phyloP scores from a whole-genome alignment of 2,797 vertebrate species.

The Micromesistius poutassou region DNA sequence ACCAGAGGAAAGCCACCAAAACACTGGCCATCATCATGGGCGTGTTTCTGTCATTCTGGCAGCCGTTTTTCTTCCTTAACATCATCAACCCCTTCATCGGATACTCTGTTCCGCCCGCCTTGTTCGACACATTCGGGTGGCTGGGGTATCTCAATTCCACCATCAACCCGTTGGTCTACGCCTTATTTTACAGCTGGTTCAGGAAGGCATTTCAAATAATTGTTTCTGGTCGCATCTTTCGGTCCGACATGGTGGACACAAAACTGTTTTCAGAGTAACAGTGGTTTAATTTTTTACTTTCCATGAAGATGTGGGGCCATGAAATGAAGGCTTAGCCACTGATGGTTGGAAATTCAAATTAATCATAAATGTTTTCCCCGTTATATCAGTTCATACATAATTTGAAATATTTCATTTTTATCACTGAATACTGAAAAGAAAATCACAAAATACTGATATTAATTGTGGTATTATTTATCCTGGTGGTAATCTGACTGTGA shows the following conservation, averaged over 20 bases:
- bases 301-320: background rate
- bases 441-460: no score
- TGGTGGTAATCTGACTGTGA: no score
- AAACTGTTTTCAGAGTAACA: constrained; percentile 29
- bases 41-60: constrained; percentile 45
- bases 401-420: no score
- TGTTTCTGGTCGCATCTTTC: constrained; percentile 23
- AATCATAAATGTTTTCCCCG: no score
- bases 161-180: constrained; percentile 58
- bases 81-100: constrained; percentile 43
- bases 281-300: background rate
- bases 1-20: constrained; percentile 41
- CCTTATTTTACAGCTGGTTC: constrained; percentile 62
- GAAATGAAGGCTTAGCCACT: background rate
- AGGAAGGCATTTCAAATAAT: constrained; percentile 52
- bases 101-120: constrained; percentile 34
- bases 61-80: constrained; percentile 54
- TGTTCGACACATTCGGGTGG: constrained; percentile 50
- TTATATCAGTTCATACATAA: no score
- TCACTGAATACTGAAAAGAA: no score
- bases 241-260: constrained; percentile 11
- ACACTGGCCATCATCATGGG: constrained; percentile 47
- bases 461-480: no score
- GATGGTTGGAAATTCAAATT: no score
- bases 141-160: constrained; percentile 59